These are phyloP conservation scores for Heliornis fulica DNA, from an alignment of 2,113 vertebrate species.

Conservation along the genomic window DNA sequence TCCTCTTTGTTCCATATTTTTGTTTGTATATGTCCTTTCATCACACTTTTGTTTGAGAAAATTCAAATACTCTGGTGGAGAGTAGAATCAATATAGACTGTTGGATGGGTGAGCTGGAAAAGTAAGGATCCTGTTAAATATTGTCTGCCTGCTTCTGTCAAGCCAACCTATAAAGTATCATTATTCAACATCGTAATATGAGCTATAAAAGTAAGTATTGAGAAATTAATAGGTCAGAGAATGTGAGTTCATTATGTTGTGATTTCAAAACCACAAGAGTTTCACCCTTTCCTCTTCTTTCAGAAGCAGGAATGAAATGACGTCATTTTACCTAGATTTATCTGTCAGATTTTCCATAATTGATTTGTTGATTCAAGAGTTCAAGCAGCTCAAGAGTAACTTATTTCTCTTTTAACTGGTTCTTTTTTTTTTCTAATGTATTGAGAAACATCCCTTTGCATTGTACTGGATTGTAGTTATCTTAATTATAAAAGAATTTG, in stretches of 20 bases:
- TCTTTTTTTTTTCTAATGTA: not conserved
- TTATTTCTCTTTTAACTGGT: not conserved
- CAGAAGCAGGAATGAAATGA: conserved; percentile 31
- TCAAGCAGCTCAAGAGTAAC: not conserved
- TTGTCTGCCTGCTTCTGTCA: not conserved
- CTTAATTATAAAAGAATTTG: not conserved
- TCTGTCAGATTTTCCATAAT: conserved; percentile 19
- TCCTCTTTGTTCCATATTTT: not conserved
- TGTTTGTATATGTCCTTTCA: not conserved
- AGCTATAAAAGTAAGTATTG: conserved; percentile 45
- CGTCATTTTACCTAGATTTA: not conserved
- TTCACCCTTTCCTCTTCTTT: conserved; percentile 34
- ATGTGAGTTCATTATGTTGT: conserved; percentile 37
- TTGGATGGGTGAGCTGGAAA: not conserved
- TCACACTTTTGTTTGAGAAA: not conserved
- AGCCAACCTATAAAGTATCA: conserved; percentile 26
- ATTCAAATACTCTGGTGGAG: not conserved
- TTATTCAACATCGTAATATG: conserved; percentile 16
- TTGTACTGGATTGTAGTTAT: not conserved
- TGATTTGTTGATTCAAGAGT: not conserved
- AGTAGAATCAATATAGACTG: not conserved
- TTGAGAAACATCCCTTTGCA: not conserved
- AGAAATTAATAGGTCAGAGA: conserved; percentile 42
- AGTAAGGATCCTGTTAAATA: not conserved
- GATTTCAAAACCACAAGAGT: conserved; percentile 44